These are phyloP conservation scores for Philypnodon macrostomus DNA, from an alignment of 2,797 vertebrate genomes.

Conservation along the genomic window DNA sequence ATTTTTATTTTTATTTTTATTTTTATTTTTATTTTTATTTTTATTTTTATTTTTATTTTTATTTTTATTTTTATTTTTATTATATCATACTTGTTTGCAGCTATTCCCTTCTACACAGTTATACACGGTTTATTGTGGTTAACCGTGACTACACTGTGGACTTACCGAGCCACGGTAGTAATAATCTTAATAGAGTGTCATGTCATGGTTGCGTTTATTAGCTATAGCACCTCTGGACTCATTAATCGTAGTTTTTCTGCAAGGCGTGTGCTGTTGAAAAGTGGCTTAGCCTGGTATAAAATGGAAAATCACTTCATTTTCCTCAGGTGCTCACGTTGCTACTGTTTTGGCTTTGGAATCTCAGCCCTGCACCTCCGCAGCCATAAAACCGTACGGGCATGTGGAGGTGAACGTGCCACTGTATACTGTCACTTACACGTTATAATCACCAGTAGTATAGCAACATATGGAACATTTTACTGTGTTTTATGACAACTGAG, in stretches of 20 bases:
- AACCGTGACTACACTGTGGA: constrained; percentile 12
- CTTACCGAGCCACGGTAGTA: constrained; percentile 14
- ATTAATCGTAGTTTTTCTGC: constrained; percentile 55
- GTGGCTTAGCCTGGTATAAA: constrained; percentile 50
- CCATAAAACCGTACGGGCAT: constrained; percentile 38
- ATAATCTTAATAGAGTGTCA: constrained; percentile 23
- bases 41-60: no score
- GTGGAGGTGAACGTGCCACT: constrained; percentile 46
- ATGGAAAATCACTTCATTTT: constrained; percentile 61
- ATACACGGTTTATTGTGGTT: constrained; percentile 39
- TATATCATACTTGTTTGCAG: no score
- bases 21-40: no score
- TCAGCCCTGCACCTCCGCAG: constrained; percentile 22
- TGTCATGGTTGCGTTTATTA: constrained; percentile 47
- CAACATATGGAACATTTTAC: constrained; percentile 29
- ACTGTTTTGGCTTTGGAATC: constrained; percentile 64
- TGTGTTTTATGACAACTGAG: constrained; percentile 31
- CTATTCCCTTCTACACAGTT: neutral
- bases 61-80: no score
- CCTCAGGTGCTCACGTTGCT: no score
- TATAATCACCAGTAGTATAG: constrained; percentile 16
- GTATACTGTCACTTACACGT: constrained; percentile 32
- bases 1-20: no score
- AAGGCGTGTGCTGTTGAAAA: constrained; percentile 55
- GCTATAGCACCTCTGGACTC: constrained; percentile 47